These are phyloP conservation scores for Trididemnum clinides DNA, from an alignment of 23 tunicate species.

Conservation along the genomic window DNA sequence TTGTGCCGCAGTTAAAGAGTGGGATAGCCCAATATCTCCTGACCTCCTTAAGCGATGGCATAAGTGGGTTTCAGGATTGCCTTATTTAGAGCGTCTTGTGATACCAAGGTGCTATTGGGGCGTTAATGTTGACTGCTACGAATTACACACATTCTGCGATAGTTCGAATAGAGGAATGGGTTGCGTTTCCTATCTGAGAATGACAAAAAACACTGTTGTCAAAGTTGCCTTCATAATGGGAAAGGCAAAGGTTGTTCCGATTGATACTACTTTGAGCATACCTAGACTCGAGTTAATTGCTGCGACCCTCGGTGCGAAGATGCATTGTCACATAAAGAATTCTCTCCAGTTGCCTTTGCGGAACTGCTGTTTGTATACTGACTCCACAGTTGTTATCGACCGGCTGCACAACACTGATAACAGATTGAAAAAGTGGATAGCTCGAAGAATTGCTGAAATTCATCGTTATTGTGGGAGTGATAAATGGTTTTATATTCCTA, in stretches of 20 bases:
- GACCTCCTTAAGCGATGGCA: conserved; percentile 3
- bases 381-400: neutral
- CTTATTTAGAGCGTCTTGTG: neutral
- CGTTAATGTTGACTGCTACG: neutral
- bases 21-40: neutral
- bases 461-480: neutral
- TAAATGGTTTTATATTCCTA: neutral
- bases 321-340: conserved; percentile 4
- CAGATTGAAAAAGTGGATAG: neutral
- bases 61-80: neutral
- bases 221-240: conserved; percentile 13
- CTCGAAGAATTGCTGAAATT: conserved; percentile 21
- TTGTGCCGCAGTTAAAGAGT: neutral
- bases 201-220: neutral
- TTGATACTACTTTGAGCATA: neutral
- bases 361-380: conserved; percentile 9
- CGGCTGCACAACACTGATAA: neutral
- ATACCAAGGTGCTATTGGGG: neutral
- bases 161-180: conserved; percentile 5
- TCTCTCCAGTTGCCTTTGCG: neutral
- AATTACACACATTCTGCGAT: conserved; percentile 16
- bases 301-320: conserved; percentile 6
- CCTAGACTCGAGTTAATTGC: conserved; percentile 25
- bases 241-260: conserved; percentile 22
- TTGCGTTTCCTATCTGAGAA: conserved; percentile 13